Evolutionary conservation across 2,888 invertebrate species (phyloP).

Genomic region (Tuta absoluta): DNA sequence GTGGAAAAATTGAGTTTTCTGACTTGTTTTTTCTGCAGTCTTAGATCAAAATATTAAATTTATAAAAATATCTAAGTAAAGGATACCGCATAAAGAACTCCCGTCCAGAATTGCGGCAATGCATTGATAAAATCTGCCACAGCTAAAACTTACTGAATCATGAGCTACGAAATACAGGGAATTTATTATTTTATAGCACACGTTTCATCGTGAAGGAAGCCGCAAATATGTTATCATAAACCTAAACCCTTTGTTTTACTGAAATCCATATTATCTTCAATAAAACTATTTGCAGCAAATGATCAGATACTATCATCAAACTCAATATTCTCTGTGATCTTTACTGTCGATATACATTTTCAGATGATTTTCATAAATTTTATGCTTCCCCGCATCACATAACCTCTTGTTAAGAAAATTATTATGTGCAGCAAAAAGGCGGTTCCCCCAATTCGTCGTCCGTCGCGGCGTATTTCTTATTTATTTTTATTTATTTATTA

Average conservation of each 20-base stretch:
- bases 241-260: constrained; percentile 1
- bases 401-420: background rate
- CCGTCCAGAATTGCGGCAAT: no score
- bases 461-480: no score
- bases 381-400: constrained; percentile 17
- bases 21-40: no score
- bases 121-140: background rate
- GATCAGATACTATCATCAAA: constrained; percentile 6
- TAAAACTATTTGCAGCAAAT: constrained; percentile 7
- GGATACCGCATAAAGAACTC: no score
- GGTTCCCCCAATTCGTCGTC: no score
- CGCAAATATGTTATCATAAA: background rate
- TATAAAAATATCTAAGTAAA: no score
- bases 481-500: no score
- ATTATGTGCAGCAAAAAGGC: no score
- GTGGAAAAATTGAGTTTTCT: no score
- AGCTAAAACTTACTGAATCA: background rate
- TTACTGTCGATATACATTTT: constrained; percentile 4
- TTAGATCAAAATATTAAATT: no score
- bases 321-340: constrained; percentile 13
- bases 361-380: constrained; percentile 15
- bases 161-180: background rate
- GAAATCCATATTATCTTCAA: background rate
- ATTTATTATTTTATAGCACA: background rate
- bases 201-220: background rate